phyloP scores from a whole-genome alignment of 1,140 invertebrate genomes.

The Druon quercuslanigerum region DNA sequence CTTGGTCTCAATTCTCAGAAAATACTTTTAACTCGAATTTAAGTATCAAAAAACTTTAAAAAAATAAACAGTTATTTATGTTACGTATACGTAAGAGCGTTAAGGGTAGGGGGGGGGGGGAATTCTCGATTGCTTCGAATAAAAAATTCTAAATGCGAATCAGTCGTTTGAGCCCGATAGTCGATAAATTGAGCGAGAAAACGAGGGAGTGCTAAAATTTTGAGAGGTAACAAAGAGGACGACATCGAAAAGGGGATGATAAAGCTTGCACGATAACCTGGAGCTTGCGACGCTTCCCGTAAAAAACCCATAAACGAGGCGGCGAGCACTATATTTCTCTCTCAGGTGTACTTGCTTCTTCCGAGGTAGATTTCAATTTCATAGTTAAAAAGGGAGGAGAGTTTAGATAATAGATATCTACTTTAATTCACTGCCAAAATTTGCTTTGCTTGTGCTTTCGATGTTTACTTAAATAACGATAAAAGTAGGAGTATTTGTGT shows the following conservation, averaged over 20 bases:
- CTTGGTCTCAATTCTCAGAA: no score
- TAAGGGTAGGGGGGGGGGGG: no score
- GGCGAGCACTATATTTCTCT: constrained; percentile 35
- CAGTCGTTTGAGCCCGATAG: not conserved
- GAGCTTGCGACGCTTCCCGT: constrained; percentile 37
- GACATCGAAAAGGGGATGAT: constrained; percentile 40
- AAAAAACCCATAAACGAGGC: constrained; percentile 42
- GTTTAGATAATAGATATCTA: not conserved
- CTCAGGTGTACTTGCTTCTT: not conserved
- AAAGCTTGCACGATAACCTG: constrained; percentile 39
- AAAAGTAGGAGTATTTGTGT: not conserved
- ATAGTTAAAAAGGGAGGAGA: constrained; percentile 4
- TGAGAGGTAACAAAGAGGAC: constrained; percentile 25
- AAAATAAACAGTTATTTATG: no score
- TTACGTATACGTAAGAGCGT: no score
- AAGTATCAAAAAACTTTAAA: no score
- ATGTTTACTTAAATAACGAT: constrained; percentile 7
- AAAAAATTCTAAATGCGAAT: not conserved
- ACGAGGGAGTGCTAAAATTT: not conserved
- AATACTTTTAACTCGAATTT: no score
- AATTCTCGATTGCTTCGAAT: not conserved
- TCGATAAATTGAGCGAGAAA: not conserved
- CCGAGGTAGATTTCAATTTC: constrained; percentile 18
- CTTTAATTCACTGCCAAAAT: not conserved
- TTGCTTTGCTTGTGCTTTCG: constrained; percentile 1